Percentiles rank a stretch among this genome's conserved stretches.
Evolutionary conservation across 1,140 invertebrate genomes (phyloP).

Genomic region (Listronotus oregonensis): DNA sequence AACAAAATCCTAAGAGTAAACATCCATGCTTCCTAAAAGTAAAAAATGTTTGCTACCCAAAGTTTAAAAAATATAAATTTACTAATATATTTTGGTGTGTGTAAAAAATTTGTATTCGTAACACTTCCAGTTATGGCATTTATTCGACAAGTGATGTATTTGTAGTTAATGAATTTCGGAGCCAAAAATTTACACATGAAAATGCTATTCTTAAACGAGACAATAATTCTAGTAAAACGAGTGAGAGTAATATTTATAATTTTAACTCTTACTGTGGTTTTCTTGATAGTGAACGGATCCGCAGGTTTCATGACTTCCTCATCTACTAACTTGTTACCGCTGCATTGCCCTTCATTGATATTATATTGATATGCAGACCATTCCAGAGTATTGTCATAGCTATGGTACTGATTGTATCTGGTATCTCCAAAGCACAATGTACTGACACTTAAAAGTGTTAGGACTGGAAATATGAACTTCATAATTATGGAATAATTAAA

Average conservation of each 20-base stretch:
- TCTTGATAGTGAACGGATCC: constrained; percentile 15
- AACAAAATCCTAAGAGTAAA: too few species aligned
- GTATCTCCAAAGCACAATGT: neutral
- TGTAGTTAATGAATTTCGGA: too few species aligned
- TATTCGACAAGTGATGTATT: too few species aligned
- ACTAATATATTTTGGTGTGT: too few species aligned
- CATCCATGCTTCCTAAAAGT: too few species aligned
- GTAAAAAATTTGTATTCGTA: too few species aligned
- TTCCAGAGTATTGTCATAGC: constrained; percentile 5
- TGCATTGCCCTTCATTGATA: constrained; percentile 18
- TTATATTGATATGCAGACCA: constrained; percentile 21
- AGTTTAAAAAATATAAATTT: too few species aligned
- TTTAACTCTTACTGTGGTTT: constrained; percentile 18
- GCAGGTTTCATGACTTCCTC: constrained; percentile 18
- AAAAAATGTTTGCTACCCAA: too few species aligned
- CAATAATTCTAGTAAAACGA: too few species aligned
- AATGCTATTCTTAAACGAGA: too few species aligned
- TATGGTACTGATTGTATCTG: constrained; percentile 4
- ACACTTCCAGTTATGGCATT: too few species aligned
- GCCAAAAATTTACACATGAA: too few species aligned
- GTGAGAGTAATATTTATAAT: neutral
- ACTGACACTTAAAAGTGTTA: neutral
- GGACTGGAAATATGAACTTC: neutral
- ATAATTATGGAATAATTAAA: neutral
- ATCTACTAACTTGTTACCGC: constrained; percentile 21